Evolutionary conservation across 2,113 vertebrate genomes (phyloP), one percentile per base, ranked within the genome.

Genomic region (Ochotona curzoniae): DNA sequence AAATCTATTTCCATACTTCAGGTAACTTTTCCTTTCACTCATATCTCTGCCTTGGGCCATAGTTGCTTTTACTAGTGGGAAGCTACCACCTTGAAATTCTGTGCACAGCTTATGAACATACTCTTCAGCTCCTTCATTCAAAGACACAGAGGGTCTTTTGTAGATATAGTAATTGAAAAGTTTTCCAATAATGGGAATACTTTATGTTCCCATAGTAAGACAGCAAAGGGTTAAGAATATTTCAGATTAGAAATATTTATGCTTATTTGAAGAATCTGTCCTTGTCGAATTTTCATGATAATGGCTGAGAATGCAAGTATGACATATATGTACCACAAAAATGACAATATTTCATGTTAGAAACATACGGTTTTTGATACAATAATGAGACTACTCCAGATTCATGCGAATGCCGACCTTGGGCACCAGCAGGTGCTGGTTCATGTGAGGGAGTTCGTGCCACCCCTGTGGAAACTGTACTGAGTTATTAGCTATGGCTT

Each of bases 341-440:
- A 80, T 80, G 14, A 95, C 20, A 89, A 21, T 18, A 74, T 88
- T 57, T 35, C 35, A 21, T 30, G 2, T 38, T 86, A 23, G 10
- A 89, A 86, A 78, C 57, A 91, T 69, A 28, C 91, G 61, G 15
- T 78, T 63, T 90, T 51, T 84, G 30, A 83, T 21, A 71, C 8
- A 47, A 61, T 90, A 51, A 20, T 20, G 26, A 79, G 54, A 57
- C 6, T 44, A 44, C 54, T 57, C 13, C 13, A 15, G 54, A 14
- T 57, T 57, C 54, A 11, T 57, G 54, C 54, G 5, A 57, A 57
- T 57, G 54, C 54, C 15, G 54, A 57, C 14, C 54, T 57, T 57
- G 54, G 54, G 54, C 14, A 57, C 12, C 54, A 57, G 54, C 54
- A 57, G 54, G 18, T 57, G 13, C 5, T 57, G 54, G 54, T 18